Conservation (phyloP, 2,888 invertebrate genomes). For the Cataglyphis cursor region DNA sequence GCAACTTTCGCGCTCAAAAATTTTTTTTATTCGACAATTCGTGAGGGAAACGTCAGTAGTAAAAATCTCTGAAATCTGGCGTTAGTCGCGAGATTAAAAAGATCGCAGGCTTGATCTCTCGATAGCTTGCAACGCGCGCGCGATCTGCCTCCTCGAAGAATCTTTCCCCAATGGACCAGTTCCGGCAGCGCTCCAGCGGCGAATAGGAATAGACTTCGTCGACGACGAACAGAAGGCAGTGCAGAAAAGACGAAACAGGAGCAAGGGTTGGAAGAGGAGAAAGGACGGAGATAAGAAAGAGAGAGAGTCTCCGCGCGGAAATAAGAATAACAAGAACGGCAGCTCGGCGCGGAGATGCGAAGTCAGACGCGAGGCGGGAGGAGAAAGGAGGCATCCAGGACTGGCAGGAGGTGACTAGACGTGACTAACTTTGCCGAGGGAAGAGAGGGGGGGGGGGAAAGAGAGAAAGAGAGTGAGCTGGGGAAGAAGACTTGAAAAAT, state of each 20-base stretch:
- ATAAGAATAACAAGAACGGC: conserved; percentile 67
- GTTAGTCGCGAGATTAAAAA: conserved; percentile 66
- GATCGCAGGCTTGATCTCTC: conserved; percentile 47
- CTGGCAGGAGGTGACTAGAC: conserved; percentile 73
- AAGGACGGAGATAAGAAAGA: conserved; percentile 62
- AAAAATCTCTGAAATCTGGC: conserved; percentile 62
- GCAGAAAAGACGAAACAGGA: conserved; percentile 70
- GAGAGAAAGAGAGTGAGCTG: conserved; percentile 44
- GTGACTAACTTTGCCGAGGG: conserved; percentile 68
- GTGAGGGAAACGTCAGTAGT: conserved; percentile 15
- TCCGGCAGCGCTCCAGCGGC: conserved; percentile 73
- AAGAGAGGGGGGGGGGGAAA: not conserved
- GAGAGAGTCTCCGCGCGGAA: conserved; percentile 64
- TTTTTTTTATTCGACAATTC: conserved; percentile 28
- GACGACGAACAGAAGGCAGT: conserved; percentile 16
- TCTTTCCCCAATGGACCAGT: conserved; percentile 74
- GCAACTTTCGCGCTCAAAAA: not conserved
- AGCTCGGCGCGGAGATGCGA: conserved; percentile 51
- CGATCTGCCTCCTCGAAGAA: conserved; percentile 67
- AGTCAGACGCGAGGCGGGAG: conserved; percentile 41
- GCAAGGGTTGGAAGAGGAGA: conserved; percentile 66
- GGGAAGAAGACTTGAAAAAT: conserved; percentile 70
- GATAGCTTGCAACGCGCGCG: conserved; percentile 48
- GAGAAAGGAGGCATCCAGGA: conserved; percentile 59
- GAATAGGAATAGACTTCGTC: conserved; percentile 73